Evolutionary conservation across 2,888 invertebrate genomes (phyloP).

Genomic region (Drosophila anceps): DNA sequence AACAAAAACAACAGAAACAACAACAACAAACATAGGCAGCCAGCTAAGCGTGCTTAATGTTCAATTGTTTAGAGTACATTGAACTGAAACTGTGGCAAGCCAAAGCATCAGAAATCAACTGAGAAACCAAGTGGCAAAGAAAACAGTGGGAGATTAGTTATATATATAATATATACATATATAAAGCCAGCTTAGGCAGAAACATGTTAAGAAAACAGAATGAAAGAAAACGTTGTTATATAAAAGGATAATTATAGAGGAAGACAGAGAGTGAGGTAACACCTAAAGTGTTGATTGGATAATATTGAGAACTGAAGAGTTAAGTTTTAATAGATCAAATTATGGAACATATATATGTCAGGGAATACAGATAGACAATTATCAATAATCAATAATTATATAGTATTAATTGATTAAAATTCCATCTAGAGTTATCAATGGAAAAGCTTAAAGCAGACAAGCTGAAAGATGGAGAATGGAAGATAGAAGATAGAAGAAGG

Average conservation of each 20-base stretch:
- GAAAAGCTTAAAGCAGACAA: background rate
- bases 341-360: background rate
- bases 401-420: background rate
- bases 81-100: slow-evolving; percentile 43
- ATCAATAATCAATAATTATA: background rate
- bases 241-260: background rate
- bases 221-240: background rate
- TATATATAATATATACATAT: background rate
- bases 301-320: background rate
- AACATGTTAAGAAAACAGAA: background rate
- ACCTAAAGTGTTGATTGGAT: slow-evolving; percentile 1
- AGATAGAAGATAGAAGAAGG: background rate
- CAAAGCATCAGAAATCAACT: slow-evolving; percentile 9
- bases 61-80: slow-evolving; percentile 63
- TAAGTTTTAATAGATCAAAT: background rate
- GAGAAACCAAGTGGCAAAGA: slow-evolving; percentile 12
- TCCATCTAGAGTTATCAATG: background rate
- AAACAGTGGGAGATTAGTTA: slow-evolving; percentile 14
- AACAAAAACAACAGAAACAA: slow-evolving; percentile 30
- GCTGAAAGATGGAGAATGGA: background rate
- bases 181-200: background rate
- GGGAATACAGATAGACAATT: background rate
- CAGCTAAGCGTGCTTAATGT: slow-evolving; percentile 64
- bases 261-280: background rate
- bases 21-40: slow-evolving; percentile 23